Percentiles rank a stretch among this genome's conserved stretches.
phyloP scores from a whole-genome alignment of 2,113 vertebrate genomes.

The Colius striatus region DNA sequence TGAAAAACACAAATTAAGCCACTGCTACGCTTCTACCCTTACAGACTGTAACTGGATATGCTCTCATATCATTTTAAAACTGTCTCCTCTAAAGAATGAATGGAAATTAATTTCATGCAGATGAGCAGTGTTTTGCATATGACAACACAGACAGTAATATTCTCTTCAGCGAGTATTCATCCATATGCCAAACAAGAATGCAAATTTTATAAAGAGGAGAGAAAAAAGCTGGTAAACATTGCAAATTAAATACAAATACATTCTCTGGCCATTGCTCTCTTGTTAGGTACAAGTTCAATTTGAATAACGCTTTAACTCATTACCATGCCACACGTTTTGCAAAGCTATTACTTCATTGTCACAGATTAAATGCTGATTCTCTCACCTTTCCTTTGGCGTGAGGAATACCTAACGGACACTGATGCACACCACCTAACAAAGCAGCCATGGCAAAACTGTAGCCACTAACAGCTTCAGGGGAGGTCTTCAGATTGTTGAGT shows the following conservation, averaged over 20 bases:
- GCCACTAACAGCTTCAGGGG: slow-evolving; percentile 96
- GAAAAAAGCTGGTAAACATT: background rate
- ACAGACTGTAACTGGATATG: background rate
- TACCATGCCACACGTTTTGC: background rate
- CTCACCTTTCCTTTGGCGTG: slow-evolving; percentile 97
- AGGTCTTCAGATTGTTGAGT: slow-evolving; percentile 95
- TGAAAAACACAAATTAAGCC: background rate
- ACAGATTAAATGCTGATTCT: background rate
- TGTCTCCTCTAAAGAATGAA: background rate
- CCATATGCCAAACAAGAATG: background rate
- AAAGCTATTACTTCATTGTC: background rate
- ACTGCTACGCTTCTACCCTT: background rate
- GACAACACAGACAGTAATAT: background rate
- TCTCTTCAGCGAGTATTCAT: background rate
- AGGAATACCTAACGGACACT: slow-evolving; percentile 95
- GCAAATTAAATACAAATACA: background rate
- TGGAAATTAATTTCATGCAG: background rate
- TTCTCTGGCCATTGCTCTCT: background rate
- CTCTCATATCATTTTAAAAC: background rate
- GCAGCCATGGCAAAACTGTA: slow-evolving; percentile 99
- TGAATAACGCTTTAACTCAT: background rate
- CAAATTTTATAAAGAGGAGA: background rate
- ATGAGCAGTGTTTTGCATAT: background rate
- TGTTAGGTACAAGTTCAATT: background rate
- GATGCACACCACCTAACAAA: slow-evolving; percentile 93